phyloP scores from a whole-genome alignment of 2,113 vertebrate genomes.

The Marmota monax region DNA sequence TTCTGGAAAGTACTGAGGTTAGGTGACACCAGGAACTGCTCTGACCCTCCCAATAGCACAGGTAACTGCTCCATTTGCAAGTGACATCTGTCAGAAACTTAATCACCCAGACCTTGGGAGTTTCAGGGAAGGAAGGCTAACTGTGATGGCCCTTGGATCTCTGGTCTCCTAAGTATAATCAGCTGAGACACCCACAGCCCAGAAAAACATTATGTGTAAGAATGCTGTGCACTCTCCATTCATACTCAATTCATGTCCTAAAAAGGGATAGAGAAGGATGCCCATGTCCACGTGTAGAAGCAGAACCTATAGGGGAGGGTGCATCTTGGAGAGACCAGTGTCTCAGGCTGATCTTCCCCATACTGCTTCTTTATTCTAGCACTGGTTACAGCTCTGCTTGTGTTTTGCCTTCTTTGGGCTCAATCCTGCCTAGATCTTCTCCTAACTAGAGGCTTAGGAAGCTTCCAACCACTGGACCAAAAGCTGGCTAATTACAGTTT shows the following conservation, averaged over 20 bases:
- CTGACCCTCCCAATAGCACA: background rate
- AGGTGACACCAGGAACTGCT: constrained; percentile 51
- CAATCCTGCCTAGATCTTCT: background rate
- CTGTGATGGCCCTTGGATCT: background rate
- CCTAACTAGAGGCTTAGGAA: background rate
- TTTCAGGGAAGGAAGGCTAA: background rate
- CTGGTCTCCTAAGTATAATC: background rate
- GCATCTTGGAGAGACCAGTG: background rate
- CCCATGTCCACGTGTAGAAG: no score
- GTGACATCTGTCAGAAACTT: background rate
- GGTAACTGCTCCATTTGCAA: background rate
- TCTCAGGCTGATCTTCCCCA: background rate
- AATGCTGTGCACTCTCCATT: background rate
- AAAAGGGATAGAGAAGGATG: background rate
- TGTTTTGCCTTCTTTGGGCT: background rate
- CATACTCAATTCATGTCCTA: background rate
- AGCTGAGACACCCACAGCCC: background rate
- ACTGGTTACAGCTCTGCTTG: background rate
- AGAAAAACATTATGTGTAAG: background rate
- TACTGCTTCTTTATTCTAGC: background rate
- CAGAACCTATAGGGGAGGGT: background rate
- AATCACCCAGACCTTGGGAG: background rate
- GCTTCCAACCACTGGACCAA: background rate
- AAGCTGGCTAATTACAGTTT: background rate
- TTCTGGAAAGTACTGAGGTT: background rate